phyloP scores from a whole-genome alignment of 1,140 invertebrate species.

The Phortica variegata region DNA sequence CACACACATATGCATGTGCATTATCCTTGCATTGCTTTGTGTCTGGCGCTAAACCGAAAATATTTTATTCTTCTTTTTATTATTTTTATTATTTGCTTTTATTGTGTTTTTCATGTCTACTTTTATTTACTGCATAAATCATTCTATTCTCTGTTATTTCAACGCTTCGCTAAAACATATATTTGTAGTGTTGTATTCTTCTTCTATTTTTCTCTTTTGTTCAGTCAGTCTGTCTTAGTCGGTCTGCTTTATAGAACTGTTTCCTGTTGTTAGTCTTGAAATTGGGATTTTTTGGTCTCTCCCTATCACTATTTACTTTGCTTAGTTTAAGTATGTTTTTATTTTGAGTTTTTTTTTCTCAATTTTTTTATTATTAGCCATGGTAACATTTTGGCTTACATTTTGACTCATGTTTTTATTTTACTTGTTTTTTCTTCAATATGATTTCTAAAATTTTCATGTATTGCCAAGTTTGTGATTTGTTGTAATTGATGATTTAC shows the following conservation, averaged over 20 bases:
- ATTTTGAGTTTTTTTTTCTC: conserved; percentile 22
- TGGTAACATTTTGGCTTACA: conserved; percentile 28
- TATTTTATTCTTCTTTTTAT: no score
- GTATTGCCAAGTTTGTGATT: conserved; percentile 16
- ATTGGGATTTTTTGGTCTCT: conserved; percentile 28
- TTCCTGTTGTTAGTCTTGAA: conserved; percentile 23
- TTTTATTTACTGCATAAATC: conserved; percentile 54
- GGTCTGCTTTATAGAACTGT: no score
- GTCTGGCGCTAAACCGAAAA: no score
- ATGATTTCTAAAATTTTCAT: conserved; percentile 1
- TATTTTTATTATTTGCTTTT: conserved; percentile 20
- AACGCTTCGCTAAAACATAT: no score
- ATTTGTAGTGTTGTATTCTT: neutral
- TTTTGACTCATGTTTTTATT: conserved; percentile 2
- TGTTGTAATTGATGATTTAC: conserved; percentile 52
- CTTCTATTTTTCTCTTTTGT: conserved; percentile 52
- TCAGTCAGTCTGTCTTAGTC: no score
- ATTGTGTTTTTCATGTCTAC: conserved; percentile 38
- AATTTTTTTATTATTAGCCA: conserved; percentile 45
- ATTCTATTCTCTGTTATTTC: conserved; percentile 32
- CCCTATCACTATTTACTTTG: conserved; percentile 11
- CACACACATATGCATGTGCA: conserved; percentile 4
- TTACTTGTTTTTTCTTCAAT: conserved; percentile 5
- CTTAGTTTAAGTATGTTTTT: conserved; percentile 10
- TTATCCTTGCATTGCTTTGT: conserved; percentile 2